Conservation (phyloP, 2,888 invertebrate genomes). For the Drosophila acutilabella region DNA sequence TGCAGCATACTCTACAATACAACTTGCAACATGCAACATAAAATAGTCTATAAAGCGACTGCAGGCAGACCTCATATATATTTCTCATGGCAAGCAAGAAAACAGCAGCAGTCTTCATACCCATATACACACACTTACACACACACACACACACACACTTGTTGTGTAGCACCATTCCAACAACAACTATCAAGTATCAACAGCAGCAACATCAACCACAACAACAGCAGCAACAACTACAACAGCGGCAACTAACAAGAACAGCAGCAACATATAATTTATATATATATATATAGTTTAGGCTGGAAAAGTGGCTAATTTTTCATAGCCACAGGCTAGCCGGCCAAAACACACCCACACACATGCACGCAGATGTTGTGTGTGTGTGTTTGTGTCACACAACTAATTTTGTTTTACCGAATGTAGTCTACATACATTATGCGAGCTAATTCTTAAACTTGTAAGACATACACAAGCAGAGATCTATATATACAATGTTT, state of each 20-base stretch:
- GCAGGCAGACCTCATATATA: conserved; percentile 38
- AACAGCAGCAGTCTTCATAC: conserved; percentile 23
- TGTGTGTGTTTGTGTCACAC: conserved; percentile 21
- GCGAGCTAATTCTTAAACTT: conserved; percentile 72
- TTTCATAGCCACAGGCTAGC: conserved; percentile 70
- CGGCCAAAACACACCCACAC: conserved; percentile 37
- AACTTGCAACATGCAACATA: conserved; percentile 38
- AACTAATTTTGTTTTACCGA: conserved; percentile 66
- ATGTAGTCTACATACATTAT: conserved; percentile 72
- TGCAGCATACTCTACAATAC: conserved; percentile 47
- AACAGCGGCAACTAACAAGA: conserved; percentile 19
- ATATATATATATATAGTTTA: conserved; percentile 47
- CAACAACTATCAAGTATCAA: conserved; percentile 28
- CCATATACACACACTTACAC: background rate
- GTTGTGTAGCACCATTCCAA: conserved; percentile 74
- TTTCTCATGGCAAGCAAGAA: conserved; percentile 49
- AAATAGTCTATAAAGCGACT: conserved; percentile 41
- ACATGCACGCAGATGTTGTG: conserved; percentile 19
- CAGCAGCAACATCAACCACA: conserved; percentile 25
- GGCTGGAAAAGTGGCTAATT: conserved; percentile 70
- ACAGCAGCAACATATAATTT: conserved; percentile 43
- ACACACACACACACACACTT: conserved; percentile 54
- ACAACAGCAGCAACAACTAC: conserved; percentile 30
- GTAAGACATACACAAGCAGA: conserved; percentile 35
- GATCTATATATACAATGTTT: background rate